These are phyloP conservation scores for Gari tellinella DNA, from an alignment of 2,888 invertebrate species.

Conservation along the genomic window DNA sequence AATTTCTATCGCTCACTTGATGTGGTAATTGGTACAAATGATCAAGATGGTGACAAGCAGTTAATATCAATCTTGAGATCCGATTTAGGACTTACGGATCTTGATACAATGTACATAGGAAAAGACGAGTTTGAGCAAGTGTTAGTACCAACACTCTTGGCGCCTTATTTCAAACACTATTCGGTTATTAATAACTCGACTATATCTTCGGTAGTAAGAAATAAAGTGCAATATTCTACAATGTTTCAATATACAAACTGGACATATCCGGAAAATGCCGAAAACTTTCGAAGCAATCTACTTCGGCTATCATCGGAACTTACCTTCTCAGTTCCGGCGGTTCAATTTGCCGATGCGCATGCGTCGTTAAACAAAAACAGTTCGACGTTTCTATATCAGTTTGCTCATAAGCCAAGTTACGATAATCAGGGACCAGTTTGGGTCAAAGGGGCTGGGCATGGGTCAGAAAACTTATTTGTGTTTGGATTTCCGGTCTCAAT, in stretches of 20 bases:
- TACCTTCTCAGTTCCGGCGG: constrained; percentile 39
- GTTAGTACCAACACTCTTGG: constrained; percentile 39
- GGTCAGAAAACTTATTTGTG: constrained; percentile 37
- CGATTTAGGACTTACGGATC: constrained; percentile 12
- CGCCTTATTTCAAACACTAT: constrained; percentile 33
- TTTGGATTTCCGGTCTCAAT: constrained; percentile 47
- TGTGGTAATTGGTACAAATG: constrained; percentile 34
- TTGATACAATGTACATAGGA: constrained; percentile 10
- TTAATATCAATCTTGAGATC: constrained; percentile 19
- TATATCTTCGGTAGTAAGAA: constrained; percentile 9
- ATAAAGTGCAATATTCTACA: constrained; percentile 21
- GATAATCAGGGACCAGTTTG: constrained; percentile 18
- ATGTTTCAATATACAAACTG: constrained; percentile 54
- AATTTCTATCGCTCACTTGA: constrained; percentile 50
- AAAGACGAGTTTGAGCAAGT: constrained; percentile 27
- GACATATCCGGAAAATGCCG: constrained; percentile 44
- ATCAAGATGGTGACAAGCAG: constrained; percentile 31
- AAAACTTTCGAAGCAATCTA: constrained; percentile 24
- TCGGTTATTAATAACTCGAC: constrained; percentile 18
- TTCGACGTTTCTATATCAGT: constrained; percentile 48
- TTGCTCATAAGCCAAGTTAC: constrained; percentile 31
- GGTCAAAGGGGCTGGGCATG: constrained; percentile 37
- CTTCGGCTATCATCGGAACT: constrained; percentile 41
- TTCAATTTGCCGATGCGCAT: constrained; percentile 39
- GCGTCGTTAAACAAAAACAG: constrained; percentile 21